Conservation (phyloP, 2,888 invertebrate genomes). For the Eupithecia insigniata region DNA sequence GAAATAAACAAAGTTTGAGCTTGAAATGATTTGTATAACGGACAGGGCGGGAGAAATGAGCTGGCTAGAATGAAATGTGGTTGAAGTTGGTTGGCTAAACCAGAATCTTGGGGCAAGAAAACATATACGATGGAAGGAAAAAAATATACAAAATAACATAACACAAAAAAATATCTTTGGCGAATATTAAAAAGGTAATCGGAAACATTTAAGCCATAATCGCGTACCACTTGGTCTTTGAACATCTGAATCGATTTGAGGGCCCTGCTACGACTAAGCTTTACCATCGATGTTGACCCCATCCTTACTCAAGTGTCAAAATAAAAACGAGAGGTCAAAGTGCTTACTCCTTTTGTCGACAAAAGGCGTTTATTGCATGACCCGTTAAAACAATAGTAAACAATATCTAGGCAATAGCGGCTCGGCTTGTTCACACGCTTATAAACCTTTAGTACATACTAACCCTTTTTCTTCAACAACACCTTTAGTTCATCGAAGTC, state of each 20-base stretch:
- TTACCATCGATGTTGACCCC: background rate
- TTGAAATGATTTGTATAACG: no score
- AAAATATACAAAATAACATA: background rate
- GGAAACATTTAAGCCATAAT: background rate
- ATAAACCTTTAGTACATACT: background rate
- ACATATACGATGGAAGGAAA: background rate
- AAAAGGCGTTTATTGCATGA: conserved; percentile 1
- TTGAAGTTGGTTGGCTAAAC: background rate
- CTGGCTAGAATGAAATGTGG: no score
- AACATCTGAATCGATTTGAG: conserved; percentile 1
- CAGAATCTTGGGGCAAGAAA: background rate
- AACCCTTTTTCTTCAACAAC: background rate
- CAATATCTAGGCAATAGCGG: conserved; percentile 4
- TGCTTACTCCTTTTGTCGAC: background rate
- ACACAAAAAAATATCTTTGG: background rate
- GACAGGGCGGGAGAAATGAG: no score
- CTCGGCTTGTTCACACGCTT: background rate
- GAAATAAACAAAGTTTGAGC: background rate
- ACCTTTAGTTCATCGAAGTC: conserved; percentile 26
- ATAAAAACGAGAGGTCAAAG: conserved; percentile 11
- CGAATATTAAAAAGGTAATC: background rate
- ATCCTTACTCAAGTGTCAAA: conserved; percentile 4
- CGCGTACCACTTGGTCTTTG: background rate
- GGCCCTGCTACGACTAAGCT: background rate
- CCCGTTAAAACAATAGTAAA: conserved; percentile 4